Conservation (phyloP, 2,797 vertebrate genomes). For the Cossypha heuglini region DNA sequence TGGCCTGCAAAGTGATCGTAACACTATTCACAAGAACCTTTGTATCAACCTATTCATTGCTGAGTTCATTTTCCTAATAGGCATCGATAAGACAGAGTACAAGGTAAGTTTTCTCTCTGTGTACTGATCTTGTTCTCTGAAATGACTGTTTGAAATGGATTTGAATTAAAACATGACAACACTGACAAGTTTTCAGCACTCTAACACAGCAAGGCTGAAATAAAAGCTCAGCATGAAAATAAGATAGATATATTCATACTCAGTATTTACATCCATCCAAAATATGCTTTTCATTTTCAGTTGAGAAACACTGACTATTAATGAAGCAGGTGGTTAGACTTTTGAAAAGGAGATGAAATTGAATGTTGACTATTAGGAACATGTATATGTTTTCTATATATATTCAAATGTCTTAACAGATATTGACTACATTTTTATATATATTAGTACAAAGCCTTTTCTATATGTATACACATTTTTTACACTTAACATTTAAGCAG, state of each 20-base stretch:
- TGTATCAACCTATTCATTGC: conserved; percentile 99
- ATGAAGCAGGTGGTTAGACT: neutral
- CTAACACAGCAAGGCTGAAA: conserved; percentile 58
- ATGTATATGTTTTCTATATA: neutral
- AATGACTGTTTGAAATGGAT: conserved; percentile 65
- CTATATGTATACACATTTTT: neutral
- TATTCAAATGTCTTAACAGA: neutral
- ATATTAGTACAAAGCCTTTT: neutral
- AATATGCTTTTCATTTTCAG: conserved; percentile 22
- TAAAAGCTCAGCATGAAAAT: conserved; percentile 70
- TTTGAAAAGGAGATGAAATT: neutral
- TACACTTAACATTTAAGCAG: neutral
- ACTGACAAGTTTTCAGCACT: conserved; percentile 58
- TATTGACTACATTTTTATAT: neutral
- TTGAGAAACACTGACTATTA: conserved; percentile 1
- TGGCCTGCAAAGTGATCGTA: conserved; percentile 96
- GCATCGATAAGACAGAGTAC: conserved; percentile 94
- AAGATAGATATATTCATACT: conserved; percentile 22
- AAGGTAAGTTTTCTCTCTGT: conserved; percentile 80
- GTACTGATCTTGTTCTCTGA: conserved; percentile 30
- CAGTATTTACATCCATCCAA: conserved; percentile 15
- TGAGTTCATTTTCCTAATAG: conserved; percentile 97
- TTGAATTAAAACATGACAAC: conserved; percentile 70
- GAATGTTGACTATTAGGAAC: neutral
- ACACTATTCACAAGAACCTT: conserved; percentile 99